Evolutionary conservation across 2,888 invertebrate species (phyloP).

Genomic region (Lampropteryx suffumata): DNA sequence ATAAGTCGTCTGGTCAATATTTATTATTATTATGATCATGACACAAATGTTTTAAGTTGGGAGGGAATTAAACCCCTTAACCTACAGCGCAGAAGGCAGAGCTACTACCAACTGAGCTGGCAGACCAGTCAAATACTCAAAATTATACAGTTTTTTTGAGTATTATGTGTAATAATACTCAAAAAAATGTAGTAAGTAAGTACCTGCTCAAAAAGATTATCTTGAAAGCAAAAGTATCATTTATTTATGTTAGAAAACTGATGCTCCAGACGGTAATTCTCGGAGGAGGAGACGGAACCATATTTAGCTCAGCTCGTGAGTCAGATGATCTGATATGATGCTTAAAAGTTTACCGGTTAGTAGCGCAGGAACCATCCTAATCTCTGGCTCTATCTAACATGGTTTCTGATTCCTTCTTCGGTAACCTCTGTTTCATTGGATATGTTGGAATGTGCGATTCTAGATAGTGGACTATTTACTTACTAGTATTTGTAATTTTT

Average conservation of each 20-base stretch:
- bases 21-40: too few species aligned
- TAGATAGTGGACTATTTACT: slow-evolving; percentile 5
- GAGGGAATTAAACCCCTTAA: too few species aligned
- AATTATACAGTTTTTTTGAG: too few species aligned
- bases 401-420: slow-evolving; percentile 30
- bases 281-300: slow-evolving; percentile 28
- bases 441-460: slow-evolving; percentile 24
- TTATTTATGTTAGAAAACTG: slow-evolving; percentile 10
- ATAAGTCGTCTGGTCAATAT: too few species aligned
- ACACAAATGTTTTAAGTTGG: too few species aligned
- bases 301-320: slow-evolving; percentile 38
- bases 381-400: slow-evolving; percentile 31
- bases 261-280: slow-evolving; percentile 22
- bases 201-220: not conserved
- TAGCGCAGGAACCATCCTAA: slow-evolving; percentile 34
- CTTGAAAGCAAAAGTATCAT: slow-evolving; percentile 20
- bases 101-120: too few species aligned
- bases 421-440: slow-evolving; percentile 28
- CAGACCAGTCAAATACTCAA: too few species aligned
- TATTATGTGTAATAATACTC: not conserved
- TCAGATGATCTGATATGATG: slow-evolving; percentile 39
- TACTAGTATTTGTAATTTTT: slow-evolving; percentile 15
- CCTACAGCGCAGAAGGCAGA: too few species aligned
- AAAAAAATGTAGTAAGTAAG: not conserved
- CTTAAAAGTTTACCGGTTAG: slow-evolving; percentile 38